Evolutionary conservation across 2,888 invertebrate species (phyloP).

Genomic region (Epinotia demarniana): DNA sequence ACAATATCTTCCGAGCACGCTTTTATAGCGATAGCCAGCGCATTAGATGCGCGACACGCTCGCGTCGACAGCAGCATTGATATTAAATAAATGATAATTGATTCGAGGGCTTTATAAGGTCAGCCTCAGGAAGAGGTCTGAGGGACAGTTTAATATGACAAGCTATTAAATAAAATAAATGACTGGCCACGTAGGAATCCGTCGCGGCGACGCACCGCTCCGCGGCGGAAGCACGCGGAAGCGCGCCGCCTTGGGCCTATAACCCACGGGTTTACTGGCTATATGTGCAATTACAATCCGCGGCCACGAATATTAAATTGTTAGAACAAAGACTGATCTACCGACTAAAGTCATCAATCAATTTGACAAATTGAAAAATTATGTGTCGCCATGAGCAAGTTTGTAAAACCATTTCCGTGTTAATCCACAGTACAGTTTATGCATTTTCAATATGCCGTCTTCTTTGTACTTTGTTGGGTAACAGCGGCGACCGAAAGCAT

Average conservation of each 20-base stretch:
- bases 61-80: slow-evolving; percentile 55
- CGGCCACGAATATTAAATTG: slow-evolving; percentile 15
- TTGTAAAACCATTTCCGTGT: neutral
- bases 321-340: slow-evolving; percentile 3
- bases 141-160: slow-evolving; percentile 67
- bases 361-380: neutral
- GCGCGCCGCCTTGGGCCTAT: slow-evolving; percentile 50
- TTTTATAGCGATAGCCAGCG: slow-evolving; percentile 50
- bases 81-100: slow-evolving; percentile 65
- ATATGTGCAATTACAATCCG: slow-evolving; percentile 13
- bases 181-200: slow-evolving; percentile 69
- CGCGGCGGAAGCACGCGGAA: slow-evolving; percentile 47
- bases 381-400: neutral
- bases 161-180: slow-evolving; percentile 73
- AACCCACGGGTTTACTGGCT: slow-evolving; percentile 26
- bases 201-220: slow-evolving; percentile 52
- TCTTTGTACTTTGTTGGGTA: slow-evolving; percentile 3
- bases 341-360: neutral
- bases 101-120: slow-evolving; percentile 63
- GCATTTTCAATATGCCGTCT: neutral
- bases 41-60: slow-evolving; percentile 61
- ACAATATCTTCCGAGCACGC: slow-evolving; percentile 48
- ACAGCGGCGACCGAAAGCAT: slow-evolving; percentile 23
- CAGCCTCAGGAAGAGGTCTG: slow-evolving; percentile 58
- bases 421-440: neutral